Evolutionary conservation across 2,888 invertebrate species (phyloP).

Genomic region (Dione juno): DNA sequence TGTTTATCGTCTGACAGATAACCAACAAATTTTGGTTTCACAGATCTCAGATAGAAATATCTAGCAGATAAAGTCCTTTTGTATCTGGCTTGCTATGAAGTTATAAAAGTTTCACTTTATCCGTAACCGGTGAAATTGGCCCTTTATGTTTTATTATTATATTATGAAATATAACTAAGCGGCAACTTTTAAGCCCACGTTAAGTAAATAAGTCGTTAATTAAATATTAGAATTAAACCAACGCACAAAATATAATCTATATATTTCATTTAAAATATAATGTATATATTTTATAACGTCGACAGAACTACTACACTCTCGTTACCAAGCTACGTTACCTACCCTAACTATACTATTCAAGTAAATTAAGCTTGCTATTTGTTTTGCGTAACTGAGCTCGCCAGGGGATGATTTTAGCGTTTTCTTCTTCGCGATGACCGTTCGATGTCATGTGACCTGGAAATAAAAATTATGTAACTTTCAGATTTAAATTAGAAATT

Average conservation of each 20-base stretch:
- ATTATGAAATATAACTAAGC: neutral
- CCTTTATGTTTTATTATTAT: neutral
- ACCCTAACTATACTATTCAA: slow-evolving; percentile 78
- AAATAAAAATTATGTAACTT: slow-evolving; percentile 30
- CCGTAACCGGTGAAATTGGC: too few species aligned
- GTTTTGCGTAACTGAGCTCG: slow-evolving; percentile 94
- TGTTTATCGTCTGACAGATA: too few species aligned
- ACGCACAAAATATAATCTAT: slow-evolving; percentile 39
- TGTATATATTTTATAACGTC: slow-evolving; percentile 57
- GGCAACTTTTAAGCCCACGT: slow-evolving; percentile 9
- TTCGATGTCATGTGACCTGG: slow-evolving; percentile 70
- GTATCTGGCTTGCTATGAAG: too few species aligned
- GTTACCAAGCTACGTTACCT: slow-evolving; percentile 44
- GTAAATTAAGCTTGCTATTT: slow-evolving; percentile 93
- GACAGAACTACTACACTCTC: slow-evolving; percentile 4
- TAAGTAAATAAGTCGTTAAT: slow-evolving; percentile 18
- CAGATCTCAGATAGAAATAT: too few species aligned
- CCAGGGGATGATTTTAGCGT: slow-evolving; percentile 92
- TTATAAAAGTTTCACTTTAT: too few species aligned
- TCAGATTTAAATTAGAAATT: neutral
- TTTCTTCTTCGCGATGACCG: slow-evolving; percentile 81
- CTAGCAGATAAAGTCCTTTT: too few species aligned
- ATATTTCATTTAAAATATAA: slow-evolving; percentile 24
- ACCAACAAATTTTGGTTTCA: too few species aligned
- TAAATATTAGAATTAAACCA: slow-evolving; percentile 22